A percentile compares a stretch with the other conserved stretches of the same genome.
Conservation (phyloP, 2,888 invertebrate genomes). For the Pediacus dermestoides region DNA sequence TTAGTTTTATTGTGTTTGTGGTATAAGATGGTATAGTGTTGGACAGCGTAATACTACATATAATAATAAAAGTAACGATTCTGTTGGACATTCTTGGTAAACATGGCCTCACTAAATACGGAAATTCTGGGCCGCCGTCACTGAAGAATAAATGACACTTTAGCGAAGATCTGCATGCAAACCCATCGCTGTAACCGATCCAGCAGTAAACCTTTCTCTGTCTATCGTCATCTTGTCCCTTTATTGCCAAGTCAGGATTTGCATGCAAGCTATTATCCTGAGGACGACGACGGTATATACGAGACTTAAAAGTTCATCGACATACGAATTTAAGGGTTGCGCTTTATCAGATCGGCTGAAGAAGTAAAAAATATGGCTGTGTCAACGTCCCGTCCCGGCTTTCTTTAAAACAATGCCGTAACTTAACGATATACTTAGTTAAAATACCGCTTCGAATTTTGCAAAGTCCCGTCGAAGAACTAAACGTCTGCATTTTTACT, state of each 20-base stretch:
- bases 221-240: constrained; percentile 24
- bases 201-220: constrained; percentile 38
- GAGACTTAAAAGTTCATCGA: constrained; percentile 38
- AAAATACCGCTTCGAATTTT: constrained; percentile 38
- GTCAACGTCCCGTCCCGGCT: constrained; percentile 40
- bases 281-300: constrained; percentile 16
- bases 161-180: constrained; percentile 40
- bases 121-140: constrained; percentile 36
- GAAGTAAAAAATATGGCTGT: constrained; percentile 39
- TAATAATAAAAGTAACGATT: no score
- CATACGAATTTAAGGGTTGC: constrained; percentile 45
- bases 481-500: constrained; percentile 30
- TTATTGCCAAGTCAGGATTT: constrained; percentile 25
- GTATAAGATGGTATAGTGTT: no score
- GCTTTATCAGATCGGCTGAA: constrained; percentile 38
- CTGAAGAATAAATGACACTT: constrained; percentile 42
- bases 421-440: constrained; percentile 45
- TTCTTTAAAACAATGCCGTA: constrained; percentile 43
- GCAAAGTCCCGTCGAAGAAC: constrained; percentile 16
- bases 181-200: constrained; percentile 41
- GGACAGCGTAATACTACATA: no score
- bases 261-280: constrained; percentile 36
- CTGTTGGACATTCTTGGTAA: not conserved
- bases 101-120: constrained; percentile 39
- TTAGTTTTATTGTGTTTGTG: no score